These are phyloP conservation scores for Bubalus kerabau DNA, from an alignment of 2,113 vertebrate species.

Conservation along the genomic window DNA sequence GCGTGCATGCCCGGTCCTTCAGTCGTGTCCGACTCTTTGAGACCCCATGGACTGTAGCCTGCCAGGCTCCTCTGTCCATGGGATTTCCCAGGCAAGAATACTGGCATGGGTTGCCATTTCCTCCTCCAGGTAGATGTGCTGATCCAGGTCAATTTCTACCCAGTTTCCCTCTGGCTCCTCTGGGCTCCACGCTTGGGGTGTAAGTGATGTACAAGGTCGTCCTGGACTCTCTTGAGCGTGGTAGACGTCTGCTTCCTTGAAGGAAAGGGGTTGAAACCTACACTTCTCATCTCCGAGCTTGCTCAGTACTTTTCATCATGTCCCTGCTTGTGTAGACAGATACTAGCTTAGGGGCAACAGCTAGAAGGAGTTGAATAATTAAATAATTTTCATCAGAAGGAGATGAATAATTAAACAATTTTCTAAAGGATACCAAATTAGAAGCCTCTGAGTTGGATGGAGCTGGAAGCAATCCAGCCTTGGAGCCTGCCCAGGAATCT, in stretches of 20 bases:
- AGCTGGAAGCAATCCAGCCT: background rate
- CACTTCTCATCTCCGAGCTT: background rate
- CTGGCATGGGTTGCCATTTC: background rate
- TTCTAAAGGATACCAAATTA: conserved; percentile 19
- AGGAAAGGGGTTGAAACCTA: background rate
- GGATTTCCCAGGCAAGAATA: background rate
- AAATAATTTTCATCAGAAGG: background rate
- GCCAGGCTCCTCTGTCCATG: background rate
- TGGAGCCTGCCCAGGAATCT: background rate
- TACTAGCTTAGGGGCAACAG: background rate
- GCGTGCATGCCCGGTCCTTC: background rate
- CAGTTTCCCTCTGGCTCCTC: background rate
- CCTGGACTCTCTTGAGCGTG: background rate
- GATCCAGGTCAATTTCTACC: background rate
- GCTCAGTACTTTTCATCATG: background rate
- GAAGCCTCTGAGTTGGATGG: background rate
- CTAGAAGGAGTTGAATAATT: background rate
- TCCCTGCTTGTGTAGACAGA: background rate
- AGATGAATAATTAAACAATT: background rate
- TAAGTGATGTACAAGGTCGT: background rate
- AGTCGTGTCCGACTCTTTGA: background rate
- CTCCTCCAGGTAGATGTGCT: background rate
- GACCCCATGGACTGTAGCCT: background rate
- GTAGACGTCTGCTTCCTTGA: background rate
- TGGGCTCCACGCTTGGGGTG: background rate